Percentiles rank a stretch among this genome's conserved stretches.
phyloP scores from a whole-genome alignment of 2,888 invertebrate species.

The Papilio demoleus region DNA sequence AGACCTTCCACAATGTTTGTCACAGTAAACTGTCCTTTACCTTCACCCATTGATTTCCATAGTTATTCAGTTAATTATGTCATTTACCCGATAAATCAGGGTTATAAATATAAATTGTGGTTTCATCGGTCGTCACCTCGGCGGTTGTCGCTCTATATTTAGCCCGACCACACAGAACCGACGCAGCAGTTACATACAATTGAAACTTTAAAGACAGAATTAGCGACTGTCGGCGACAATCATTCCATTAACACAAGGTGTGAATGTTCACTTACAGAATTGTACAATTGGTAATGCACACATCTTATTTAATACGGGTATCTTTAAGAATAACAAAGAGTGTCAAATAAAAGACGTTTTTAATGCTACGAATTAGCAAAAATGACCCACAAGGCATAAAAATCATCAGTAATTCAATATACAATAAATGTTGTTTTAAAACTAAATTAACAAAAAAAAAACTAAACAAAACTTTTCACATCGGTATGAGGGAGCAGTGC shows the following conservation, averaged over 20 bases:
- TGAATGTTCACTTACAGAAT: conserved; percentile 33
- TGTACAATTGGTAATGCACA: neutral
- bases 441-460: too few relatives aligned
- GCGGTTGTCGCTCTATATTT: conserved; percentile 21
- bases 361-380: too few relatives aligned
- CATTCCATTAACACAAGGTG: conserved; percentile 42
- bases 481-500: too few relatives aligned
- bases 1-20: too few relatives aligned
- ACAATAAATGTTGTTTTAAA: too few relatives aligned
- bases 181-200: conserved; percentile 35
- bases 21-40: too few relatives aligned
- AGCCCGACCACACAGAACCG: neutral
- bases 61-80: neutral
- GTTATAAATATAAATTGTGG: conserved; percentile 8
- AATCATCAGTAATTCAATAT: too few relatives aligned
- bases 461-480: too few relatives aligned
- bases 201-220: conserved; percentile 40
- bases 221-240: conserved; percentile 36
- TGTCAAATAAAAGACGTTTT: too few relatives aligned
- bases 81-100: neutral
- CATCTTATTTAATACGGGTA: too few relatives aligned
- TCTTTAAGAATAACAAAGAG: too few relatives aligned
- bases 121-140: conserved; percentile 12
- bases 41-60: neutral
- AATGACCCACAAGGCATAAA: too few relatives aligned